Conservation (phyloP, 53 echinoderm and acorn worm species). For the Hippasteria phrygiana region DNA sequence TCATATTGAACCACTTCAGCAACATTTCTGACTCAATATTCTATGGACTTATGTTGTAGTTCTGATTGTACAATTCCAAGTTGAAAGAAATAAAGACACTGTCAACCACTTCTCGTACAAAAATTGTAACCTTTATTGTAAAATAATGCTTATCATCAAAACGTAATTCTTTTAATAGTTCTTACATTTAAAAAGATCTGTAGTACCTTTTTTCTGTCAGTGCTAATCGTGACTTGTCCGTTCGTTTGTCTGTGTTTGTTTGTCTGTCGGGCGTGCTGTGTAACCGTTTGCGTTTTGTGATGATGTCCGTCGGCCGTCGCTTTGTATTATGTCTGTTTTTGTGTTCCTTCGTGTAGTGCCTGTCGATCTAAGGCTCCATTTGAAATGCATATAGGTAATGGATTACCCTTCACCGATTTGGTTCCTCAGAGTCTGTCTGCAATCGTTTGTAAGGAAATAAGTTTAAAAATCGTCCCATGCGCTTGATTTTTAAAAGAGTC, state of each 20-base stretch:
- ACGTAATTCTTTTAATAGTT: no score
- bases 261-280: neutral
- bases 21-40: neutral
- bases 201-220: no score
- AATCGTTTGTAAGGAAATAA: no score
- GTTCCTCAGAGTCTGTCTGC: no score
- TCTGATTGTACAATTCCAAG: neutral
- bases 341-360: no score
- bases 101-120: conserved; percentile 9
- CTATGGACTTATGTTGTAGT: neutral
- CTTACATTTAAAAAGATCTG: no score
- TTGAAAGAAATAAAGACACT: conserved; percentile 16
- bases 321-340: neutral
- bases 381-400: no score
- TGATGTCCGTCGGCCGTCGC: neutral
- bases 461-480: no score
- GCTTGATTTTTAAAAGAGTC: no score
- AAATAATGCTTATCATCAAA: conserved; percentile 46
- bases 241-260: conserved; percentile 4
- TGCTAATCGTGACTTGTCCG: no score
- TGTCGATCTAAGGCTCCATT: no score
- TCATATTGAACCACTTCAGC: neutral
- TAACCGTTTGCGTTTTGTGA: neutral
- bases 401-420: no score
- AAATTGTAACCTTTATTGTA: conserved; percentile 49